phyloP scores from a whole-genome alignment of 2,797 vertebrate species.

The Cheracebus regulus region DNA sequence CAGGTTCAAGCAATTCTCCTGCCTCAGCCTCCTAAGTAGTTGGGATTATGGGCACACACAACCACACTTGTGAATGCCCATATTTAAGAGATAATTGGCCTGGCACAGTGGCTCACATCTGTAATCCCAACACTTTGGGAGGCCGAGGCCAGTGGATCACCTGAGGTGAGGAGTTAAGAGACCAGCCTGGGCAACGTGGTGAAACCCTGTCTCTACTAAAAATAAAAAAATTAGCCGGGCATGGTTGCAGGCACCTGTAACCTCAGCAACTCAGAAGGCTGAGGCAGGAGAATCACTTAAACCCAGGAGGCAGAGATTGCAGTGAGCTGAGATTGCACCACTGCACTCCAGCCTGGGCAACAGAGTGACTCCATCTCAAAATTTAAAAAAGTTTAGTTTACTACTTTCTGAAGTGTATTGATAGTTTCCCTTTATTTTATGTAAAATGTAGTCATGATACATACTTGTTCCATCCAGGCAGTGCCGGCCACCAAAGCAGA shows the following conservation, averaged over 20 bases:
- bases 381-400: background rate
- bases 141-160: background rate
- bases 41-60: background rate
- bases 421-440: background rate
- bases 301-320: background rate
- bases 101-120: background rate
- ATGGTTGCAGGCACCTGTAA: background rate
- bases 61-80: background rate
- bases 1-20: background rate
- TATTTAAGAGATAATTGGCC: background rate
- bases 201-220: background rate
- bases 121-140: background rate
- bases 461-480: background rate
- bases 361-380: background rate
- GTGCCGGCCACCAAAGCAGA: background rate
- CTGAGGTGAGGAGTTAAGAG: background rate
- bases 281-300: background rate
- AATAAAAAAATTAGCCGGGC: background rate
- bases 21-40: background rate
- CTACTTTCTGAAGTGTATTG: background rate
- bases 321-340: background rate
- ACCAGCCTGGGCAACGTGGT: background rate
- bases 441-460: too few relatives aligned
- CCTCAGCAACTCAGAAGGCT: background rate
- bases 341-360: background rate